Conservation (phyloP, 2,888 invertebrate species). For the Hypomecis punctinalis region DNA sequence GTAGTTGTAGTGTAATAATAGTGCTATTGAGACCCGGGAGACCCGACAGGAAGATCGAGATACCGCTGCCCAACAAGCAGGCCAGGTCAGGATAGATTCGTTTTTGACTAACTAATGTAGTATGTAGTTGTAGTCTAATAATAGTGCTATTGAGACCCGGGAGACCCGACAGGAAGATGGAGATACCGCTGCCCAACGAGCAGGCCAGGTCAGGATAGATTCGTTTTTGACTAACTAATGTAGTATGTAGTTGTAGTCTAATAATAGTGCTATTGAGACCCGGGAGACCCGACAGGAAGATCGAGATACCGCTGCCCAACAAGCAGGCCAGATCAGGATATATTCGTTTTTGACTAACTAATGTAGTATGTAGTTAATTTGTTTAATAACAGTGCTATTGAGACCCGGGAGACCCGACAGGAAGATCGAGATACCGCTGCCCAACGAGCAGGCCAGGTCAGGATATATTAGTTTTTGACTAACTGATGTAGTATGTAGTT, state of each 20-base stretch:
- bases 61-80: slow-evolving; percentile 99
- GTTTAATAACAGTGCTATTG: too few relatives aligned
- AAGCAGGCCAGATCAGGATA: slow-evolving; percentile 94
- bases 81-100: slow-evolving; percentile 83
- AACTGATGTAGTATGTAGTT: too few relatives aligned
- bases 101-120: too few relatives aligned
- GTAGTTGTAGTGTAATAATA: too few relatives aligned
- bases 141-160: slow-evolving; percentile 98
- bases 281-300: slow-evolving; percentile 98
- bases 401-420: slow-evolving; percentile 98
- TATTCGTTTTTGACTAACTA: too few relatives aligned
- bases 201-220: slow-evolving; percentile 92
- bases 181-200: slow-evolving; percentile 99
- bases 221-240: too few relatives aligned
- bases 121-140: too few relatives aligned
- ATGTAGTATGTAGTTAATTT: too few relatives aligned
- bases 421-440: slow-evolving; percentile 99
- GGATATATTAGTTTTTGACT: too few relatives aligned
- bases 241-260: too few relatives aligned
- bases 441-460: slow-evolving; percentile 97
- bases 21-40: slow-evolving; percentile 98
- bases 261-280: slow-evolving; percentile 98
- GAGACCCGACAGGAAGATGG: slow-evolving; percentile 98
- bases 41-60: slow-evolving; percentile 99
- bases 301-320: slow-evolving; percentile 99